Evolutionary conservation across 2,888 invertebrate genomes (phyloP).

Genomic region (Helobdella robusta): DNA sequence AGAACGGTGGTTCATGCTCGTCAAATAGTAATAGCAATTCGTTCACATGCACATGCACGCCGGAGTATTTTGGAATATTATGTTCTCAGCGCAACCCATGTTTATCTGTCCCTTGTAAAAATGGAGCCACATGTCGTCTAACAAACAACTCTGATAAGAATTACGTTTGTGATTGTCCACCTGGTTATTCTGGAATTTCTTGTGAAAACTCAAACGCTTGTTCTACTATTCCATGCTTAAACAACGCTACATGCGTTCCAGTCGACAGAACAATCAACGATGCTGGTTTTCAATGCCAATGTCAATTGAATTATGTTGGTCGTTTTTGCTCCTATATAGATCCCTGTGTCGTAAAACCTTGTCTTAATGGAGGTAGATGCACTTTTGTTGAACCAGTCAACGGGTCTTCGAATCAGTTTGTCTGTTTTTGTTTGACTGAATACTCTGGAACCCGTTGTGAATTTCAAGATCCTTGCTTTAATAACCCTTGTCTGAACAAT

Average conservation of each 20-base stretch:
- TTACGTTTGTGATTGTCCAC: slow-evolving; percentile 32
- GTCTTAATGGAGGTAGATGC: slow-evolving; percentile 22
- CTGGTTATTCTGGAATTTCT: slow-evolving; percentile 33
- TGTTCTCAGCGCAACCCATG: no score
- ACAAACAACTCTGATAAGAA: no score
- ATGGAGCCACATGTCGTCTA: no score
- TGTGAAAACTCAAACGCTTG: slow-evolving; percentile 36
- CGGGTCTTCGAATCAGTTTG: background rate
- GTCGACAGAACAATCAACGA: background rate
- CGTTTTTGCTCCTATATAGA: background rate
- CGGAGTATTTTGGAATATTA: no score
- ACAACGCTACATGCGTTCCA: slow-evolving; percentile 29
- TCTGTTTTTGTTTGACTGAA: background rate
- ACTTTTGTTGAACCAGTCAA: background rate
- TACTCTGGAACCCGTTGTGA: background rate
- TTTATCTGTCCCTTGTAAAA: no score
- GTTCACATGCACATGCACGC: no score
- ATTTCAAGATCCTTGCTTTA: slow-evolving; percentile 32
- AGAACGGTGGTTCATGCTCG: no score
- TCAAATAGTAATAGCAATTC: no score
- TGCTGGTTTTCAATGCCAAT: background rate
- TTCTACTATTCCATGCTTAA: slow-evolving; percentile 28
- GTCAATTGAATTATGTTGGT: background rate
- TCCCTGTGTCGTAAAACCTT: slow-evolving; percentile 23
- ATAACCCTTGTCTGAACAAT: slow-evolving; percentile 31